These are phyloP conservation scores for Podilymbus podiceps DNA, from an alignment of 2,113 vertebrate species.

Conservation along the genomic window DNA sequence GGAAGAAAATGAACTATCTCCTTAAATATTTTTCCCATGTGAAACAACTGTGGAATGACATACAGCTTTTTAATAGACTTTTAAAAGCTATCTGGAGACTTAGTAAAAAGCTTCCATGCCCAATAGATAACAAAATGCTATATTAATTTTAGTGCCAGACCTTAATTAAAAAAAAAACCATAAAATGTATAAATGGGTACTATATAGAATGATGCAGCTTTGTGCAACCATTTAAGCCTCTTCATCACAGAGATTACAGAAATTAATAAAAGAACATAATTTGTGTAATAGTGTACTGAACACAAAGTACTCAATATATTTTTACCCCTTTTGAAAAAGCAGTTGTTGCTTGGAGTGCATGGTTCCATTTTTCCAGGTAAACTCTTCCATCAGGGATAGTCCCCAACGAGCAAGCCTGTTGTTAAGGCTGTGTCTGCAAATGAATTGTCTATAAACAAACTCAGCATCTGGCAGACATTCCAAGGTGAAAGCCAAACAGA, in stretches of 20 bases:
- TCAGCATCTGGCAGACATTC: slow-evolving; percentile 82
- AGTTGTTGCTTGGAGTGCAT: neutral
- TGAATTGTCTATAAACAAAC: slow-evolving; percentile 73
- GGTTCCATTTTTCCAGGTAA: neutral
- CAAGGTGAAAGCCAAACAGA: slow-evolving; percentile 83
- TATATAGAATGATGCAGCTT: neutral
- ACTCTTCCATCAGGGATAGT: slow-evolving; percentile 42
- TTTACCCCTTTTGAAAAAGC: neutral
- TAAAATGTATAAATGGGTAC: slow-evolving; percentile 32
- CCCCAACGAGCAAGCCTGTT: slow-evolving; percentile 54
- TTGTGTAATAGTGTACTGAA: neutral
- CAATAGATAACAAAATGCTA: slow-evolving; percentile 53
- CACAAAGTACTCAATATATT: neutral
- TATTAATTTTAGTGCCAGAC: slow-evolving; percentile 52
- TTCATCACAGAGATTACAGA: neutral
- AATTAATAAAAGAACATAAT: slow-evolving; percentile 23
- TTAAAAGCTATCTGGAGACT: slow-evolving; percentile 53
- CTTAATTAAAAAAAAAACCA: slow-evolving; percentile 65
- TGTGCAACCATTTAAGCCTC: neutral
- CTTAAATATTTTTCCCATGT: neutral
- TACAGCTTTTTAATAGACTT: slow-evolving; percentile 46
- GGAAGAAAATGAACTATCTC: neutral
- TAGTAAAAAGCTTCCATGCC: slow-evolving; percentile 34
- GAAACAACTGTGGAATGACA: neutral
- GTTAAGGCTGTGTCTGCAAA: slow-evolving; percentile 67